phyloP scores from a whole-genome alignment of 2,888 invertebrate genomes.

The Pantelozetes paolii region DNA sequence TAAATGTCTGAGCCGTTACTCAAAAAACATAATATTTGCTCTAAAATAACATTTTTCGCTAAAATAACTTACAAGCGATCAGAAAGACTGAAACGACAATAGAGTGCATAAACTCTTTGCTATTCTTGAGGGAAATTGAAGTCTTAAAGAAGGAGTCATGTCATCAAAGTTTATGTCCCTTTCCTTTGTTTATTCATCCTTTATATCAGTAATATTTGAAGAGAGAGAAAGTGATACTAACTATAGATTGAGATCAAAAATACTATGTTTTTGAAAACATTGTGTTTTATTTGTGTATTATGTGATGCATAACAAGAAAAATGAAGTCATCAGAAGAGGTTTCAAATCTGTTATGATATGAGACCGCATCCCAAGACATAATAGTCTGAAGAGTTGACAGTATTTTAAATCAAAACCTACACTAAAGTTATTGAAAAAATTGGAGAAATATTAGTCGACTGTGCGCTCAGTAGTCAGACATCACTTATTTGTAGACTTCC shows the following conservation, averaged over 20 bases:
- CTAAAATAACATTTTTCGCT: conserved; percentile 7
- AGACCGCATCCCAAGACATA: conserved; percentile 15
- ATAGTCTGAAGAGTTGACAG: conserved; percentile 31
- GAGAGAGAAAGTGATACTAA: conserved; percentile 28
- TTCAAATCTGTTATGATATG: neutral
- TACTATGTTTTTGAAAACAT: neutral
- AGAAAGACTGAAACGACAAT: neutral
- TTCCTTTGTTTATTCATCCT: conserved; percentile 33
- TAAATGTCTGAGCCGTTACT: neutral
- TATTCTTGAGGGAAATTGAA: conserved; percentile 26
- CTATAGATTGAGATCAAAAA: conserved; percentile 2
- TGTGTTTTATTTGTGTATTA: neutral
- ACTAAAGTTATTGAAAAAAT: conserved; percentile 5
- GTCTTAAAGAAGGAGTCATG: conserved; percentile 31
- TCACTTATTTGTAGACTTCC: too few species aligned
- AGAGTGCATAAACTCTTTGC: neutral
- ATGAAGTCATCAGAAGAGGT: conserved; percentile 26
- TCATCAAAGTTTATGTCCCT: conserved; percentile 32
- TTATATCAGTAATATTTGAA: conserved; percentile 25
- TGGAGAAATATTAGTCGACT: neutral
- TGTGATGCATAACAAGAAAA: conserved; percentile 31
- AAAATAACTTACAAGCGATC: conserved; percentile 1
- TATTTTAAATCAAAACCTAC: neutral
- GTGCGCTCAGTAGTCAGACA: too few species aligned
- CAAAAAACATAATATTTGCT: neutral